These are phyloP conservation scores for Sinotaia quadrata DNA, from an alignment of 2,888 invertebrate species.

Conservation along the genomic window DNA sequence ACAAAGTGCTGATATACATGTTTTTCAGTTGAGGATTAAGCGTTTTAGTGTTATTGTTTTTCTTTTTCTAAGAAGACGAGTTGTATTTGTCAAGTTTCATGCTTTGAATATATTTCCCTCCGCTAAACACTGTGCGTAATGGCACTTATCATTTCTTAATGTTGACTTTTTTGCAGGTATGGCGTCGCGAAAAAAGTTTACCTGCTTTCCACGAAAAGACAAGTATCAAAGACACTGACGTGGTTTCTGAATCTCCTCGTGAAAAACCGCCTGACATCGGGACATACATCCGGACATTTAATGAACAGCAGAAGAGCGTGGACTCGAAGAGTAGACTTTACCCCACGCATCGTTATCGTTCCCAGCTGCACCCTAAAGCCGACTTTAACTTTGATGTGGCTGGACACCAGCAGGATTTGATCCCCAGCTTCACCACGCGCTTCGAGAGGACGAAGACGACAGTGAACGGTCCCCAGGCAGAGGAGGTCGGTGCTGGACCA, in stretches of 20 bases:
- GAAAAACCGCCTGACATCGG: slow-evolving; percentile 16
- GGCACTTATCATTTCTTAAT: no score
- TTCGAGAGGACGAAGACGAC: slow-evolving; percentile 56
- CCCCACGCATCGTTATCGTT: slow-evolving; percentile 41
- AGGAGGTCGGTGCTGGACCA: slow-evolving; percentile 18
- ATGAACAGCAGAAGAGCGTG: slow-evolving; percentile 28
- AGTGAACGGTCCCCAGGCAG: slow-evolving; percentile 4
- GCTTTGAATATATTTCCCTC: no score
- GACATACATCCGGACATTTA: slow-evolving; percentile 25
- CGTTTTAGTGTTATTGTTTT: no score
- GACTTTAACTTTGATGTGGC: slow-evolving; percentile 15
- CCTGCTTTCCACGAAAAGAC: slow-evolving; percentile 48
- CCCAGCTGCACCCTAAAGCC: slow-evolving; percentile 25
- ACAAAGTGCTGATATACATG: no score
- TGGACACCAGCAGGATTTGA: slow-evolving; percentile 42
- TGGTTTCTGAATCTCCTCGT: slow-evolving; percentile 11
- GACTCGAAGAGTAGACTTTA: slow-evolving; percentile 16
- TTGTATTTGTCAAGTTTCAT: no score
- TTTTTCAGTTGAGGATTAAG: no score
- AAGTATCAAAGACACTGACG: neutral
- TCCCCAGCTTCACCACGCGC: slow-evolving; percentile 59
- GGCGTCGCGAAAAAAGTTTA: slow-evolving; percentile 61
- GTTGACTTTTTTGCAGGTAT: no score
- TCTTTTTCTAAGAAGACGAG: no score
- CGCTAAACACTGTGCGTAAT: no score